Evolutionary conservation across 2,888 invertebrate genomes (phyloP).

Genomic region (Melinaea marsaeus): DNA sequence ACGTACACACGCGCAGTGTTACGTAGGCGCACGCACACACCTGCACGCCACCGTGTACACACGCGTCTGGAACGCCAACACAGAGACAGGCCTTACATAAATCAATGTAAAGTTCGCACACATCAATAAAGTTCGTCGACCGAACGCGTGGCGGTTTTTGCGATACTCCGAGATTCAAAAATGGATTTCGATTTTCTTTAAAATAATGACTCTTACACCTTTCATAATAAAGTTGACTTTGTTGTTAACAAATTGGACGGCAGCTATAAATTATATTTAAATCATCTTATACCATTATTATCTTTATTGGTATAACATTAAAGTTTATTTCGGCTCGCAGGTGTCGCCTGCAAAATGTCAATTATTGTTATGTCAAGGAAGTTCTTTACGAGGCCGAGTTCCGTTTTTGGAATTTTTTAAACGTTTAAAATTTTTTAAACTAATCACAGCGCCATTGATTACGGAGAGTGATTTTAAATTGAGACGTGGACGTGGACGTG

Average conservation of each 20-base stretch:
- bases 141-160: conserved; percentile 47
- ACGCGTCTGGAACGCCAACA: conserved; percentile 10
- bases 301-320: conserved; percentile 13
- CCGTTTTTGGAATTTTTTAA: conserved; percentile 19
- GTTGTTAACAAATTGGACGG: conserved; percentile 5
- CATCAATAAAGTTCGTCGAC: conserved; percentile 47
- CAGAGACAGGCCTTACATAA: conserved; percentile 19
- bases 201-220: conserved; percentile 11
- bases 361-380: conserved; percentile 34
- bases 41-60: conserved; percentile 9
- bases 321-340: conserved; percentile 15
- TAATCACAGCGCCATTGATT: not conserved
- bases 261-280: not conserved
- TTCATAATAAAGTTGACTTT: conserved; percentile 12
- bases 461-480: no score
- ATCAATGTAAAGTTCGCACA: conserved; percentile 24
- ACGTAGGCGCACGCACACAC: conserved; percentile 10
- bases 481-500: no score
- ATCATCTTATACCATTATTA: conserved; percentile 11
- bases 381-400: conserved; percentile 28
- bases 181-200: conserved; percentile 25
- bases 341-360: conserved; percentile 23
- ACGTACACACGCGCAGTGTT: conserved; percentile 18
- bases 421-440: conserved; percentile 13
- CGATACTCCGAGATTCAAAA: conserved; percentile 44